Evolutionary conservation across 2,888 invertebrate genomes (phyloP).

Genomic region (Omphaloscelis lunosa): DNA sequence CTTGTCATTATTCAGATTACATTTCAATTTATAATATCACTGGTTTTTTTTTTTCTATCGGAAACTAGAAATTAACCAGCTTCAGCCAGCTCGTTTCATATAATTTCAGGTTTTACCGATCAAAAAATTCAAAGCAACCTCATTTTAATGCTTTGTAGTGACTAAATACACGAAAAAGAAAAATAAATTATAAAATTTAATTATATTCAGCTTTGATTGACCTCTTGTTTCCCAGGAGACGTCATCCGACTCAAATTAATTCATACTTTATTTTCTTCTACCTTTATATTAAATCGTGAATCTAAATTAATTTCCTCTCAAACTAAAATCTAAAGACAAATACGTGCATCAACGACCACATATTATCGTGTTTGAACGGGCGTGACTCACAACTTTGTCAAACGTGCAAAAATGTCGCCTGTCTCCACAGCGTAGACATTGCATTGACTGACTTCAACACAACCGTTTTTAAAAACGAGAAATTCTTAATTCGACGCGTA

Average conservation of each 20-base stretch:
- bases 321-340: conserved; percentile 25
- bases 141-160: background rate
- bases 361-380: conserved; percentile 60
- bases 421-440: conserved; percentile 38
- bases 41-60: background rate
- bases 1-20: conserved; percentile 24
- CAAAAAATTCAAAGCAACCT: background rate
- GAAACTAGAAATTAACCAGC: background rate
- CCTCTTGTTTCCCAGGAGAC: conserved; percentile 31
- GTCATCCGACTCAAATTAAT: conserved; percentile 11
- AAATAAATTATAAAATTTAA: no score
- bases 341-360: conserved; percentile 54
- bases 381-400: conserved; percentile 62
- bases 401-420: conserved; percentile 82
- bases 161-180: no score
- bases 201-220: conserved; percentile 17
- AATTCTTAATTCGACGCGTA: conserved; percentile 39
- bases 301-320: conserved; percentile 32
- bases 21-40: conserved; percentile 15
- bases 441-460: conserved; percentile 28
- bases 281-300: conserved; percentile 15
- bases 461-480: conserved; percentile 33
- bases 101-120: background rate
- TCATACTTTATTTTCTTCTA: conserved; percentile 1
- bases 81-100: background rate